Conservation (phyloP, 2,888 invertebrate genomes). For the Loripinus fragilis region DNA sequence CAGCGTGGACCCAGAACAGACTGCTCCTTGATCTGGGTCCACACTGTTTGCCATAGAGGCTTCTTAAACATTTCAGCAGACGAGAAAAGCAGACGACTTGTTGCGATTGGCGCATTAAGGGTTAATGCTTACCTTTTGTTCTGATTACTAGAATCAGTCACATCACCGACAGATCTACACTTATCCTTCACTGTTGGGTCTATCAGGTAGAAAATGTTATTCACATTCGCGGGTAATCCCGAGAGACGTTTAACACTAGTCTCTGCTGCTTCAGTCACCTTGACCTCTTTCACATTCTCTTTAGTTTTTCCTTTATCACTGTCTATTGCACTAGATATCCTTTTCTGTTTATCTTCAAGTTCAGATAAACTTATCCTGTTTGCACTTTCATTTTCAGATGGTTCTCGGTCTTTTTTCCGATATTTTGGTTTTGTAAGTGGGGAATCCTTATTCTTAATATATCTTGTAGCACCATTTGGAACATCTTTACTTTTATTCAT, state of each 20-base stretch:
- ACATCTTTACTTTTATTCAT: neutral
- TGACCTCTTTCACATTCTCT: neutral
- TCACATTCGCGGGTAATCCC: conserved; percentile 46
- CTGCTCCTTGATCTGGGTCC: neutral
- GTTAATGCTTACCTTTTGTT: conserved; percentile 3
- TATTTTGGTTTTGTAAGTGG: conserved; percentile 44
- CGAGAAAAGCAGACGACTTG: no score
- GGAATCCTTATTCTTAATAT: conserved; percentile 44
- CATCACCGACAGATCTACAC: conserved; percentile 55
- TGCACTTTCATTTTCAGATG: neutral
- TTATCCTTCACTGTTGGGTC: conserved; percentile 72
- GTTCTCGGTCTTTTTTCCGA: conserved; percentile 17
- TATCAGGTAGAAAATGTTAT: conserved; percentile 72
- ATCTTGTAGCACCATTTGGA: conserved; percentile 33
- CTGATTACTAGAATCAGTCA: conserved; percentile 11
- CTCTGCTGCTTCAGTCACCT: conserved; percentile 15
- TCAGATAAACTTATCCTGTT: conserved; percentile 12
- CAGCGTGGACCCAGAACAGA: neutral
- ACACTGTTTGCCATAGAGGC: neutral
- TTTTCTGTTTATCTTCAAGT: conserved; percentile 7
- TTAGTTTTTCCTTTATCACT: neutral
- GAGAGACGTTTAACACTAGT: conserved; percentile 48
- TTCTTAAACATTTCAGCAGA: neutral
- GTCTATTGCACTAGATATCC: neutral
- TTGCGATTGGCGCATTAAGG: no score